phyloP scores from a whole-genome alignment of 2,113 vertebrate species.

The Isichthys henryi region DNA sequence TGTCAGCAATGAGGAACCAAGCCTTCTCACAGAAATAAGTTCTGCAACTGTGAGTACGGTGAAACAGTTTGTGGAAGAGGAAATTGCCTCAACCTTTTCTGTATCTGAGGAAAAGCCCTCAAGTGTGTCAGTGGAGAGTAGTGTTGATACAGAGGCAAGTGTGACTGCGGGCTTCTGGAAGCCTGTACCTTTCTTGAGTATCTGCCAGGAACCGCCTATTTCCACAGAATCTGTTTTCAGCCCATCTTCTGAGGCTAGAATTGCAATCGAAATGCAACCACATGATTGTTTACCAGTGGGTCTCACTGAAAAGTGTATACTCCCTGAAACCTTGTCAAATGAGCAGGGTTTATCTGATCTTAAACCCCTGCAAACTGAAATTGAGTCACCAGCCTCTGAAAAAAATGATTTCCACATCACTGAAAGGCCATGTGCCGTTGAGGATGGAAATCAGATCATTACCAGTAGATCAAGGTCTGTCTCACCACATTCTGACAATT shows the following conservation, averaged over 20 bases:
- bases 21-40: background rate
- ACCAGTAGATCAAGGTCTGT: conserved; percentile 43
- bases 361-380: background rate
- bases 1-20: conserved; percentile 10
- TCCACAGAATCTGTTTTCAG: conserved; percentile 6
- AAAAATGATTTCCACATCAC: background rate
- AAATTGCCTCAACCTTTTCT: background rate
- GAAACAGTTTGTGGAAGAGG: background rate
- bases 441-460: conserved; percentile 12
- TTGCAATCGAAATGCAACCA: background rate
- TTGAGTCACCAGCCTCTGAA: background rate
- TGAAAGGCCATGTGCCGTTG: background rate
- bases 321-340: background rate
- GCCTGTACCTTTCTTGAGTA: conserved; percentile 32
- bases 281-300: background rate
- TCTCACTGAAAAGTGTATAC: background rate
- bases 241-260: conserved; percentile 20
- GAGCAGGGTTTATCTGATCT: background rate
- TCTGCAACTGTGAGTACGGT: background rate
- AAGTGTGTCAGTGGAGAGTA: background rate
- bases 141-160: conserved; percentile 26
- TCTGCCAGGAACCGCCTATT: background rate
- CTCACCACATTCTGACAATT: conserved; percentile 39
- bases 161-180: conserved; percentile 43
- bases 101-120: background rate